phyloP scores from a whole-genome alignment of 1,140 invertebrate genomes.

The Euwallacea similis region DNA sequence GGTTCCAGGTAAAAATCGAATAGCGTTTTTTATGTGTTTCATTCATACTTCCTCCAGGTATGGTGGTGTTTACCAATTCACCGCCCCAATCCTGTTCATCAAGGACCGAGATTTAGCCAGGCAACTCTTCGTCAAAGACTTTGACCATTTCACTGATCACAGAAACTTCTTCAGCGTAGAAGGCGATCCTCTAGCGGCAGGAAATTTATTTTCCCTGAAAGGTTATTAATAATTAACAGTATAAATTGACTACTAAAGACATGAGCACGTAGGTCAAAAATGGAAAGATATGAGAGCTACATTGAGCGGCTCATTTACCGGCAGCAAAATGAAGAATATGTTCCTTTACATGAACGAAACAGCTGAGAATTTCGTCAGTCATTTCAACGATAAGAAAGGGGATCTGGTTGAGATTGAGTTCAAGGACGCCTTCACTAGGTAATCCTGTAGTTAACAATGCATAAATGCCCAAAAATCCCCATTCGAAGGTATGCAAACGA shows the following conservation, averaged over 20 bases:
- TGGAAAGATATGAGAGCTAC: too few relatives aligned
- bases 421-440: too few relatives aligned
- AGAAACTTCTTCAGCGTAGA: slow-evolving; percentile 53
- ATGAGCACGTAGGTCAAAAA: too few relatives aligned
- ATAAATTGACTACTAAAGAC: background rate
- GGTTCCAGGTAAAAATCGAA: slow-evolving; percentile 37
- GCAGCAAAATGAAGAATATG: too few relatives aligned
- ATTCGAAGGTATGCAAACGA: too few relatives aligned
- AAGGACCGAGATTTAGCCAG: slow-evolving; percentile 57
- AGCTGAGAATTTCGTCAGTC: too few relatives aligned
- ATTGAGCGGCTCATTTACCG: too few relatives aligned
- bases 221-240: slow-evolving; percentile 46
- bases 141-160: slow-evolving; percentile 57
- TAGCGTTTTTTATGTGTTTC: background rate
- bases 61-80: slow-evolving; percentile 55
- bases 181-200: slow-evolving; percentile 58
- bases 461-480: too few relatives aligned
- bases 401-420: too few relatives aligned
- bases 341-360: too few relatives aligned
- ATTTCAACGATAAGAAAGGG: too few relatives aligned
- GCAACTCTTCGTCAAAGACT: slow-evolving; percentile 58
- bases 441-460: background rate
- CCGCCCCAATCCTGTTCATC: slow-evolving; percentile 53
- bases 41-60: slow-evolving; percentile 43
- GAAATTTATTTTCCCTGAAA: slow-evolving; percentile 58